Evolutionary conservation across 2,888 invertebrate genomes (phyloP).

Genomic region (Callimorpha dominula): DNA sequence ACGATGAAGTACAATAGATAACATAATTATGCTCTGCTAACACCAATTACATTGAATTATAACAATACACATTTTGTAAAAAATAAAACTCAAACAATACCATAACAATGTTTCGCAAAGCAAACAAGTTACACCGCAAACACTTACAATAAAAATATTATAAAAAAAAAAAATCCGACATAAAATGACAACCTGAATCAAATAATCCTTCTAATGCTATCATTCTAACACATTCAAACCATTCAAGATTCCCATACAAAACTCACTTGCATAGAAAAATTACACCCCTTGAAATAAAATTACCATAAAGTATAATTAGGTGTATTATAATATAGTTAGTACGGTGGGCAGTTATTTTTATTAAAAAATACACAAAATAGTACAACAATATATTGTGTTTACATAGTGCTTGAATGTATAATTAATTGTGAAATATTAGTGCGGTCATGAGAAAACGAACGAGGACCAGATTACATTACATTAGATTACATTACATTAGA

Average conservation of each 20-base stretch:
- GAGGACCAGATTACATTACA: constrained; percentile 68
- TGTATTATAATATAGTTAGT: constrained; percentile 80
- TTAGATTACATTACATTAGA: constrained; percentile 19
- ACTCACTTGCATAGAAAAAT: constrained; percentile 61
- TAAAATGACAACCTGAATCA: constrained; percentile 60
- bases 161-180: constrained; percentile 48
- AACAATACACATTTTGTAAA: background rate
- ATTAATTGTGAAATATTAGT: constrained; percentile 81
- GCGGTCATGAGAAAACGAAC: constrained; percentile 79
- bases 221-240: constrained; percentile 67
- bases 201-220: constrained; percentile 70
- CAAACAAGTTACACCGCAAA: constrained; percentile 24
- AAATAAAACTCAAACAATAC: constrained; percentile 15
- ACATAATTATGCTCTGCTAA: too few species aligned
- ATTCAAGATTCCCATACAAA: constrained; percentile 77
- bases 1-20: too few species aligned
- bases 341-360: constrained; percentile 74
- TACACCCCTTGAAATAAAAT: constrained; percentile 79
- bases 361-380: constrained; percentile 70
- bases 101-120: constrained; percentile 10
- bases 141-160: constrained; percentile 30
- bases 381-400: constrained; percentile 77
- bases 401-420: constrained; percentile 84
- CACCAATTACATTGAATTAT: background rate
- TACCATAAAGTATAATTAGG: constrained; percentile 83